Evolutionary conservation across 2,113 vertebrate species (phyloP).

Genomic region (Aspidoscelis tigris): DNA sequence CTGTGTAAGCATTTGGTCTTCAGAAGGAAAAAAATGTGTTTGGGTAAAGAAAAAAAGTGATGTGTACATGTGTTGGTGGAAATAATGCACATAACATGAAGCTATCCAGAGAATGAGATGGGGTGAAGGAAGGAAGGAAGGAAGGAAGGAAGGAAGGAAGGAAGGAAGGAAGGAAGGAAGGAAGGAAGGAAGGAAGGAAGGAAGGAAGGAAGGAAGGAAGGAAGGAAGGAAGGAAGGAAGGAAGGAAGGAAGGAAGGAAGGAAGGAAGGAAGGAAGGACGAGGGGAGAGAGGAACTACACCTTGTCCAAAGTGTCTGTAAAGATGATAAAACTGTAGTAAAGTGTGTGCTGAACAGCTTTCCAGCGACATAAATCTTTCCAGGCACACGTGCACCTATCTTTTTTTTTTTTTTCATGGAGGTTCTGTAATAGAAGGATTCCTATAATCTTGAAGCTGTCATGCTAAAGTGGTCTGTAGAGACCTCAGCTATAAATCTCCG

Average conservation of each 20-base stretch:
- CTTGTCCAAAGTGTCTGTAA: rapidly evolving
- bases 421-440: not conserved
- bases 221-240: no score
- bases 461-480: constrained; percentile 2
- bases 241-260: no score
- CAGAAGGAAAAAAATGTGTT: constrained; percentile 37
- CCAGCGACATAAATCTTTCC: not conserved
- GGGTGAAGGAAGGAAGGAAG: no score
- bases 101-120: not conserved
- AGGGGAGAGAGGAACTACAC: not conserved
- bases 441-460: constrained; percentile 18
- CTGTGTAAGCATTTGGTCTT: constrained; percentile 58
- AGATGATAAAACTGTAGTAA: not conserved
- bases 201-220: no score
- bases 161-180: no score
- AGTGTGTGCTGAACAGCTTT: not conserved
- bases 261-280: no score
- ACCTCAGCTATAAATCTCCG: not conserved
- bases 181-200: not conserved
- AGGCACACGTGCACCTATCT: not conserved
- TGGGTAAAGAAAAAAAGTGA: not conserved
- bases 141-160: no score
- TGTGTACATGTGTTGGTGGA: not conserved
- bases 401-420: not conserved
- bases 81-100: not conserved